Evolutionary conservation across 2,888 invertebrate genomes (phyloP), one percentile per base, ranked within the genome.

Genomic region (Nasonia oneida): DNA sequence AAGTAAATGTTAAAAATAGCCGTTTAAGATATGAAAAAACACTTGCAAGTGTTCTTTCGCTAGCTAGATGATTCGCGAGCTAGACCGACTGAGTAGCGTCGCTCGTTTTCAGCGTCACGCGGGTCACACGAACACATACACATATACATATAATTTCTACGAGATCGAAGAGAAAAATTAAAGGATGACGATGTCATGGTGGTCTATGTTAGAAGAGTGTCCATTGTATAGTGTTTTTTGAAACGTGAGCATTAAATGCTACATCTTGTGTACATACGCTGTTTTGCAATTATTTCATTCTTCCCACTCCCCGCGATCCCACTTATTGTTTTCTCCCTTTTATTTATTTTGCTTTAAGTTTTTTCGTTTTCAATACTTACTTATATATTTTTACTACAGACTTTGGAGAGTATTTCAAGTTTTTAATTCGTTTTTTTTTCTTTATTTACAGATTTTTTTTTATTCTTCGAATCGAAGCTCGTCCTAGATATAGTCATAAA

Each of bases 171-270:
- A 64, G 80, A 85, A 75, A 50, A 87, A 86, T 82, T 85, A 73
- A 79, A 88, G 90, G 89, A 89, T 90, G 90, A 90, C 89, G 89
- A 90, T 91, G 91, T 92, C 91, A 91, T 90, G 91, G 91, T 92
- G 92, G 91, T 93, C 92, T 92, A 92, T 92, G 92, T 93, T 93
- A 93, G 93, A 92, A 87, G 92, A 92, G 91, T 93, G 93, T 93
- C 93, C 92, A 92, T 93, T 93, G 93, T 93, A 92, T 92, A 92
- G 93, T 93, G 92, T 93, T 93, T 93, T 93, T 93, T 92, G 92
- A 92, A 92, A 92, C 92, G 92, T 92, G 91, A 93, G 93, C 93
- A 93, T 93, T 93, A 93, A 93, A 93, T 93, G 93, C 93, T 92
- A 91, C 92, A 92, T 92, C 92, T 93, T 93, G 93, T 93, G 93